Base-by-base conservation (phyloP, 2,888 invertebrate genomes). In the Yponomeuta plumbellus region DNA sequence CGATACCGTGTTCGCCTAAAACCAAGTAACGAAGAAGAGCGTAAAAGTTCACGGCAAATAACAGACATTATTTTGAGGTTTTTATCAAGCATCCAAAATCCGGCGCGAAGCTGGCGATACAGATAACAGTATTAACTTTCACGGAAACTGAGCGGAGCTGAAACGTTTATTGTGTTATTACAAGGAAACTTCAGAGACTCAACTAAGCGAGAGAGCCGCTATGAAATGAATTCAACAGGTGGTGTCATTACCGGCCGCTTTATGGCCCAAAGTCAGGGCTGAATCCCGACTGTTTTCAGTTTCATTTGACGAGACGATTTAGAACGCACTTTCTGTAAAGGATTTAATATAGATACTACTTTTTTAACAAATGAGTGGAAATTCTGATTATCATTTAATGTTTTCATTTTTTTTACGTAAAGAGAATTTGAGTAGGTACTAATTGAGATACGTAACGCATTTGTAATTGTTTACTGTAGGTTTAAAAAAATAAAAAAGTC, bases 221-320 rank as follows among this genome's bases (percentile, higher is more conserved):
- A 21, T 61, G 61, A 52, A 66, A 65, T 57, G 65, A 66, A 66
- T 66, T 20, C 86, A 87, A 87, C 87, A 87, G 84, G 87, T 86
- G 81, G 76, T 70, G 70, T 75, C 80, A 80, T 84, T 85, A 80
- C 75, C 73, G 75, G 73, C 77, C 79, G 80, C 83, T 82, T 83
- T 84, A 83, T 80, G 71, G 76, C 72, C 58, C 44, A 67, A 64
- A 64, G 68, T 71, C 71, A 69, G 68, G 66, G 65, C 67, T 69
- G 68, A 69, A 71, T 68, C 68, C 67, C 68, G 69, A 67, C 71
- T 67, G 65, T 70, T 70, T 70, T 65, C 65, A 59, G 65, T 65
- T 65, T 65, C 65, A 57, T 44, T 63, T n/a, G 22, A 11, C 63
- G 21, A 44, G 22, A 11, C 63, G 21, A 44, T 40, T 63, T 22